These are phyloP conservation scores for Drosophila neonasuta DNA, from an alignment of 2,888 invertebrate species.

Conservation along the genomic window DNA sequence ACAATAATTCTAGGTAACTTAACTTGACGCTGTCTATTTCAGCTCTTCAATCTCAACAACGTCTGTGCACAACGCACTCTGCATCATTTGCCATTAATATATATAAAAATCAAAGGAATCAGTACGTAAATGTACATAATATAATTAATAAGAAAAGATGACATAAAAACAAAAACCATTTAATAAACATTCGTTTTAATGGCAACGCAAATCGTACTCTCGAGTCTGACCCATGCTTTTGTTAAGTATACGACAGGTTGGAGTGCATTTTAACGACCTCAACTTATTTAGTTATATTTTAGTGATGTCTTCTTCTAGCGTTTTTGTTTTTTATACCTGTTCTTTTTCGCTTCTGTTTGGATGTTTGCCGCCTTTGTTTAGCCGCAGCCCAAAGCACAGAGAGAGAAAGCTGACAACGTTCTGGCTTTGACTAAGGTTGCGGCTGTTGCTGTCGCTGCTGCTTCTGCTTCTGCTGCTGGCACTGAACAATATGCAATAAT, in stretches of 20 bases:
- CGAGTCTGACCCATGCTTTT: neutral
- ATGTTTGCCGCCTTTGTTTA: slow-evolving; percentile 27
- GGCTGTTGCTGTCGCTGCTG: slow-evolving; percentile 1
- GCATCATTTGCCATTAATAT: slow-evolving; percentile 16
- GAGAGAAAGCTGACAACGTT: slow-evolving; percentile 18
- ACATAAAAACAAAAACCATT: neutral
- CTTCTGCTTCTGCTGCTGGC: slow-evolving; percentile 35
- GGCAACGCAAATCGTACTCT: neutral
- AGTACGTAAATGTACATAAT: neutral
- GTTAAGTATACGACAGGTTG: slow-evolving; percentile 21
- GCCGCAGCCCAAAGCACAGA: slow-evolving; percentile 25
- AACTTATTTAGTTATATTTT: slow-evolving; percentile 31
- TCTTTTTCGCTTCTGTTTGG: slow-evolving; percentile 30
- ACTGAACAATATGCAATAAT: slow-evolving; percentile 76
- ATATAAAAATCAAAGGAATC: slow-evolving; percentile 7
- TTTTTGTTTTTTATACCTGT: slow-evolving; percentile 37
- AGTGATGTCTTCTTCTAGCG: slow-evolving; percentile 20
- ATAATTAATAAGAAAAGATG: slow-evolving; percentile 1
- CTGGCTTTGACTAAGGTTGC: slow-evolving; percentile 8
- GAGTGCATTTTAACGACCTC: slow-evolving; percentile 20
- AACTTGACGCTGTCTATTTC: slow-evolving; percentile 55
- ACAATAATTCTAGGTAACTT: slow-evolving; percentile 64
- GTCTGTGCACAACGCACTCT: slow-evolving; percentile 18
- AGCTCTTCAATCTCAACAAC: slow-evolving; percentile 50
- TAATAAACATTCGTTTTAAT: slow-evolving; percentile 29